Evolutionary conservation across 2,797 vertebrate genomes (phyloP).

Genomic region (Cuniculus paca): DNA sequence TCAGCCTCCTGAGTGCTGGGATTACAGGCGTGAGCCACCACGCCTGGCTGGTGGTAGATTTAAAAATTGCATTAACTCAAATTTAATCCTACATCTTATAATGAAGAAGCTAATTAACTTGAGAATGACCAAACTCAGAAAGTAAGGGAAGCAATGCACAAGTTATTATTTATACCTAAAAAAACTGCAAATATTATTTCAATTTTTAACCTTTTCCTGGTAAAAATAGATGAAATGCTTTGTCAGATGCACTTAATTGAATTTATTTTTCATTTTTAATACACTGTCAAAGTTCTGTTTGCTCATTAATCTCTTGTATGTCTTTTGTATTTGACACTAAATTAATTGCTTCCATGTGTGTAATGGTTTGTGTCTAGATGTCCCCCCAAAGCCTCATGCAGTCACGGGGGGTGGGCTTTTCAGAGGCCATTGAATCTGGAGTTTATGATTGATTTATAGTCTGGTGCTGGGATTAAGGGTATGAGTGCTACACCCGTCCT

Average conservation of each 20-base stretch:
- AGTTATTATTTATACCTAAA: neutral
- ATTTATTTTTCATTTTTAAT: conserved; percentile 7
- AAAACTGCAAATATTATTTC: neutral
- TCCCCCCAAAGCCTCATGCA: neutral
- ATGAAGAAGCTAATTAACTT: neutral
- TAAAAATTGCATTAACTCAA: conserved; percentile 13
- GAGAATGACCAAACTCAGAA: neutral
- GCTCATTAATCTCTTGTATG: neutral
- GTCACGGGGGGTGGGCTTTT: neutral
- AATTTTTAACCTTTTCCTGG: neutral
- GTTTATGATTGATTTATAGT: neutral
- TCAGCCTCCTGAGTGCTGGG: no score
- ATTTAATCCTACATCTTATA: neutral
- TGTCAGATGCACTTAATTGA: neutral
- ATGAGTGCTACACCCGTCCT: neutral
- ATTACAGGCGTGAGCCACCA: no score
- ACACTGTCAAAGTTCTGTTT: neutral
- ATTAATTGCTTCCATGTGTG: neutral
- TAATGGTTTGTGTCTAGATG: neutral
- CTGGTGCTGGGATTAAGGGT: neutral
- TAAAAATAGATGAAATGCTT: neutral
- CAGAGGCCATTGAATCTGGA: neutral
- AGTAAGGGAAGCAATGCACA: neutral
- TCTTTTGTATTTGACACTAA: neutral
- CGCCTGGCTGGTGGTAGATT: neutral